phyloP scores from a whole-genome alignment of 2,113 vertebrate genomes.

The Nanger granti region DNA sequence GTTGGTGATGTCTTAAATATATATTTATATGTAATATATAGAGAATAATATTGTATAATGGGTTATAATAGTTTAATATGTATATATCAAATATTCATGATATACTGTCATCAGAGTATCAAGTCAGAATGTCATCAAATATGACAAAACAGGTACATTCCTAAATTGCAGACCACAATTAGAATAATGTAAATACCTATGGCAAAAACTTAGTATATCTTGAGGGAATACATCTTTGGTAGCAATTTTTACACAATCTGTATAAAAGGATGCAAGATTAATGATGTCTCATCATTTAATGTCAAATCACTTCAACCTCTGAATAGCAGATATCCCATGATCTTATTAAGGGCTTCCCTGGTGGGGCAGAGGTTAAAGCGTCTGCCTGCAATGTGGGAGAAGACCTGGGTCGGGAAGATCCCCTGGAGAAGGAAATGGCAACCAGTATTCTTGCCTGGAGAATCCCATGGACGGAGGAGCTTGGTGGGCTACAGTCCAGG shows the following conservation, averaged over 20 bases:
- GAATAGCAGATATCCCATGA: background rate
- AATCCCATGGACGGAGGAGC: too few species aligned
- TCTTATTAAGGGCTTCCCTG: background rate
- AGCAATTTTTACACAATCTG: background rate
- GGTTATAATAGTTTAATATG: background rate
- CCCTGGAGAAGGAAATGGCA: too few species aligned
- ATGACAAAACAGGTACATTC: background rate
- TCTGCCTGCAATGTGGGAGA: too few species aligned
- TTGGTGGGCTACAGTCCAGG: too few species aligned
- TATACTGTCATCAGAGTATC: background rate
- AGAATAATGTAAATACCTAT: background rate
- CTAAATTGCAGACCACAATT: background rate
- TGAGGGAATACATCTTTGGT: background rate
- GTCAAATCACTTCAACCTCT: background rate
- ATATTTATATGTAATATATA: background rate
- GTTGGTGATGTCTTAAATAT: background rate
- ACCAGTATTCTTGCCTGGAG: too few species aligned
- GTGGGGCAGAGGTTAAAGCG: too few species aligned
- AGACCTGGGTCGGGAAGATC: too few species aligned
- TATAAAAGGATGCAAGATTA: background rate
- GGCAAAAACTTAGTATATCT: background rate
- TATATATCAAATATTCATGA: background rate
- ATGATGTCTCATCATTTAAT: background rate
- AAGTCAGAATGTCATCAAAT: background rate
- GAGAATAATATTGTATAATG: background rate